These are phyloP conservation scores for Hirundo rustica DNA, from an alignment of 2,797 vertebrate genomes.

Conservation along the genomic window DNA sequence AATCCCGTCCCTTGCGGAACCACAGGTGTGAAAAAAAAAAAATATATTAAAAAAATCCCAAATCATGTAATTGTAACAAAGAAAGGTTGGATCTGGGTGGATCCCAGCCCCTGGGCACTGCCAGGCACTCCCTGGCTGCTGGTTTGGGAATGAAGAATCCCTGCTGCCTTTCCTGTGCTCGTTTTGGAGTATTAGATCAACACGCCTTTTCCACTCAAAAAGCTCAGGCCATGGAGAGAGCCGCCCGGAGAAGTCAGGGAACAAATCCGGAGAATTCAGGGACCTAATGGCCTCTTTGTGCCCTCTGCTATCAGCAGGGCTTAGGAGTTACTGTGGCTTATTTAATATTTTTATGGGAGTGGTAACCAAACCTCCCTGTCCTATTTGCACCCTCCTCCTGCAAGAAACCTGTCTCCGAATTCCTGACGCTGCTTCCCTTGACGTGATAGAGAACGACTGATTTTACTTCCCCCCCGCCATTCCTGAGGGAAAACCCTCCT, in stretches of 20 bases:
- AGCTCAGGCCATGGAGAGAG: neutral
- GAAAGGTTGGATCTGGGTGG: neutral
- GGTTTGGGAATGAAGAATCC: neutral
- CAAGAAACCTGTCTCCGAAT: neutral
- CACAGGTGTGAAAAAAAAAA: neutral
- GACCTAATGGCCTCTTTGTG: neutral
- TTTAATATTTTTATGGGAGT: neutral
- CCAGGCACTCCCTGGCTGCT: neutral
- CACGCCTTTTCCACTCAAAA: neutral
- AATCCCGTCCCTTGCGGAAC: fast-evolving
- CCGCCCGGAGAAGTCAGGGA: fast-evolving
- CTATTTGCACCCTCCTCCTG: neutral
- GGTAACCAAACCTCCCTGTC: neutral
- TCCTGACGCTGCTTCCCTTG: neutral
- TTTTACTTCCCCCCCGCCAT: fast-evolving
- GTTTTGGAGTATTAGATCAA: fast-evolving
- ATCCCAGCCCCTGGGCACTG: fast-evolving
- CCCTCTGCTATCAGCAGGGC: neutral
- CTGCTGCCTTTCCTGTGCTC: neutral
- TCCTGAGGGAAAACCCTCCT: neutral
- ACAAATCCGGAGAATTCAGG: neutral
- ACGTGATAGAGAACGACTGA: neutral
- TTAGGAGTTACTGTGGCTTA: neutral
- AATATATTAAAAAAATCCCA: too few relatives aligned
- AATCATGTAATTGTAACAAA: fast-evolving